Base-by-base conservation (phyloP, 2,113 vertebrate genomes). In the Bubo blakistoni region DNA sequence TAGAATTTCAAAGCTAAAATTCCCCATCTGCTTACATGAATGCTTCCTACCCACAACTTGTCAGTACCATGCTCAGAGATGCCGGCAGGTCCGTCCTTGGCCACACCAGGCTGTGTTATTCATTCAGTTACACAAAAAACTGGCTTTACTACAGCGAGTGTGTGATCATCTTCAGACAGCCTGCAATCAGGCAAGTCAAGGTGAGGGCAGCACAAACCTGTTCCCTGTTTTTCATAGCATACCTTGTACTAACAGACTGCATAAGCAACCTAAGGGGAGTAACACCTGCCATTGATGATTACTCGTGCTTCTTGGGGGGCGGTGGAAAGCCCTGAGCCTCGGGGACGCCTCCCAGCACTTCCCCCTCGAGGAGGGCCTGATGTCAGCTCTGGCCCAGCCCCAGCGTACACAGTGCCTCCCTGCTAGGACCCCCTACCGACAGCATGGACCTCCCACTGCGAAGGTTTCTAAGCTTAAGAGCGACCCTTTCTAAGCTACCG, bases 171-270 rank as follows among this genome's bases (percentile, higher is more conserved):
- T 58, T 46, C 4, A 6, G 14, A 12, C 4, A 18, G 9, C 4
- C 42, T 2, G 8, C 20, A 5, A 3, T 1, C 10, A 4, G 26
- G 1, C 22, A 12, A 9, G 7, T 13, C 49, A 34, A 18, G 4
- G 16, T 6, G 12, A 42, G 2, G 3, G 4, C 22, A 25, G 2
- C 7, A 47, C 0, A 25, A 44, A 30, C 3, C 16, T 2, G 2
- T 1, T 8, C 6, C 17, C 13, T 7, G 6, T 3, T 29, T 7
- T 8, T 8, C 2, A 6, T 3, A 32, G 3, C 16, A 16, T 5
- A 7, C 0, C 0, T 0, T 2, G 4, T 0, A 2, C 2, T 0
- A 14, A 0, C 16, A 9, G 42, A 21, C 0, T 2, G 0, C 6
- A 0, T 2, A 8, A 5, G 0, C 4, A 13, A 3, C 10, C 2